Base-by-base conservation (phyloP, 2,797 vertebrate species). In the Chelon auratus region DNA sequence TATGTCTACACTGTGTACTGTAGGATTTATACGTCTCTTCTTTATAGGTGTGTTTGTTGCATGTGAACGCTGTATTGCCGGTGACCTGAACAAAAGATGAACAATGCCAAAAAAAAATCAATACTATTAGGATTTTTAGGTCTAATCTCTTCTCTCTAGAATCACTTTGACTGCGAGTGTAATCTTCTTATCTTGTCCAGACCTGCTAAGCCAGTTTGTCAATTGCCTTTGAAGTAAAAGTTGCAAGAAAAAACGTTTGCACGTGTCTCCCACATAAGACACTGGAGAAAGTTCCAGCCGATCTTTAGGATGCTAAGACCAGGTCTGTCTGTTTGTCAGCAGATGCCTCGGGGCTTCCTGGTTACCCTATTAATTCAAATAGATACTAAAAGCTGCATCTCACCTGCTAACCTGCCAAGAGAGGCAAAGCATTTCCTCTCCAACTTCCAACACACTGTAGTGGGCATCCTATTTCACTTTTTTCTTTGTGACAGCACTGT, bases 101-200 rank as follows among this genome's bases (percentile, higher is more conserved):
- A 12, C 63, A 14, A 12, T 33, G 50, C 26, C 43, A 36, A 53
- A 51, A 55, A 55, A 26, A 26, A 14, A 33, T 48, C 40, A 20
- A 7, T 36, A 37, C 26, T 13, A 9, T 59, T 47, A 56, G 20
- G 50, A 42, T 18, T 50, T 63, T 26, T 20, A 12, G 53, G 52
- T 30, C 37, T 58, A 76, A 76, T 70, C 48, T 33, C 52, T 54
- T n/a, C 24, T 45, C 15, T n/a, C n/a, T n/a, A n/a, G 47, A 73
- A 71, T 73, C 62, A 79, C 66, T 66, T 67, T 59, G 55, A 58
- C 22, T 12, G 24, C 48, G 63, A 54, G 42, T 7, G 20, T 68
- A 63, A 82, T 72, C 43, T 75, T 62, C 59, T 66, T 77, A 74
- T 71, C 56, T 24, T 7, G 36, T 74, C n/a, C 39, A 62, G 47